phyloP scores from a whole-genome alignment of 2,888 invertebrate species.

The Dendrolimus houi region DNA sequence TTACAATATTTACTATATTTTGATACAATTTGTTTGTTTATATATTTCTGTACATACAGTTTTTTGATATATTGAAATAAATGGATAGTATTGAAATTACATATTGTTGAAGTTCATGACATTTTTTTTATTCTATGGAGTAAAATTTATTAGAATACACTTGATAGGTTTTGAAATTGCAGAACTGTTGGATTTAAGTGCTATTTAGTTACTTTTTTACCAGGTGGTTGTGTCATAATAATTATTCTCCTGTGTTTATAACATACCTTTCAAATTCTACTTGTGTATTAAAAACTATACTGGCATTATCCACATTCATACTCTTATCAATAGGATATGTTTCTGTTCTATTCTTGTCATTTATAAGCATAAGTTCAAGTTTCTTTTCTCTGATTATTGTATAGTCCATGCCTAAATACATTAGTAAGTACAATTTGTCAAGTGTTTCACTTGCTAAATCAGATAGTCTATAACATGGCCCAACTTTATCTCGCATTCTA shows the following conservation, averaged over 20 bases:
- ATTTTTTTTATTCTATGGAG: too few relatives aligned
- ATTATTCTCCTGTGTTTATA: not conserved
- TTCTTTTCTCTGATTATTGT: conserved; percentile 49
- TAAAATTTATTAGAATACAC: too few relatives aligned
- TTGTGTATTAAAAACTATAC: conserved; percentile 46
- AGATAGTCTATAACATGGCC: conserved; percentile 50
- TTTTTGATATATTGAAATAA: too few relatives aligned
- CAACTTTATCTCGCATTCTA: conserved; percentile 45
- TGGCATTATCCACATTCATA: conserved; percentile 47
- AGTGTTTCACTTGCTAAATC: conserved; percentile 37
- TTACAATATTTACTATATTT: too few relatives aligned
- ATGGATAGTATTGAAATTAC: too few relatives aligned
- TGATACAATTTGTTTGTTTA: too few relatives aligned
- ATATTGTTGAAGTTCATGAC: too few relatives aligned
- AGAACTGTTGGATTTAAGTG: too few relatives aligned
- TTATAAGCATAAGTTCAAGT: conserved; percentile 47
- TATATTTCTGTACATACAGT: too few relatives aligned
- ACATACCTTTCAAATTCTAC: conserved; percentile 54
- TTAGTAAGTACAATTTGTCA: conserved; percentile 49
- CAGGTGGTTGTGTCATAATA: not conserved
- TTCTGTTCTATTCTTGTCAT: conserved; percentile 46
- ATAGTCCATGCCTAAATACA: conserved; percentile 60
- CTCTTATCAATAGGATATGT: conserved; percentile 47
- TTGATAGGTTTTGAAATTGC: too few relatives aligned
- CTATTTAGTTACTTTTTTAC: not conserved